Percentiles rank a stretch among this genome's conserved stretches.
Evolutionary conservation across 2,113 vertebrate species (phyloP).

Genomic region (Nothobranchius furzeri): DNA sequence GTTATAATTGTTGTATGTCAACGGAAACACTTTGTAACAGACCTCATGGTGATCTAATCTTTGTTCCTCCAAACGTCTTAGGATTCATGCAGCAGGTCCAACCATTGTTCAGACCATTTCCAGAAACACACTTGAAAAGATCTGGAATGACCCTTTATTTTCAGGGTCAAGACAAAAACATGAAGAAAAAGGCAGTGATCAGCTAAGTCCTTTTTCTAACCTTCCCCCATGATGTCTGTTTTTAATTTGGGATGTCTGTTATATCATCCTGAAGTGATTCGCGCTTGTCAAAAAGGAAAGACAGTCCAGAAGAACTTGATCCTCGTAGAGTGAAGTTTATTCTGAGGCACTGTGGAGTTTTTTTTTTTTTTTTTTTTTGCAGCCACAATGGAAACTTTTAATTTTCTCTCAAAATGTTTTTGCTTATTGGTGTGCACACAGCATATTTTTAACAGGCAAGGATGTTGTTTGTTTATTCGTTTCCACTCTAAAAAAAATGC

Average conservation of each 20-base stretch:
- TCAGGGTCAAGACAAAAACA: not conserved
- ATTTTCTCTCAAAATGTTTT: not conserved
- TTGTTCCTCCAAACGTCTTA: too few relatives aligned
- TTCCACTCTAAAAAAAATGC: not conserved
- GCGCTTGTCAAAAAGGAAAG: constrained; percentile 3
- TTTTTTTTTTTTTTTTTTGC: constrained; percentile 5
- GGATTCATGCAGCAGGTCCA: too few relatives aligned
- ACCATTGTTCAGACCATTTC: too few relatives aligned
- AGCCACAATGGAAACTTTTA: not conserved
- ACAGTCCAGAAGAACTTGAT: constrained; percentile 2
- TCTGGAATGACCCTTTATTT: too few relatives aligned
- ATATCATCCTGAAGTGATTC: not conserved
- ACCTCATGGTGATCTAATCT: too few relatives aligned
- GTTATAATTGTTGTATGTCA: too few relatives aligned
- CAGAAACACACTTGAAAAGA: too few relatives aligned
- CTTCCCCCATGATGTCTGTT: not conserved
- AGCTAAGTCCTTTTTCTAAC: constrained; percentile 1
- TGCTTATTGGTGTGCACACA: not conserved
- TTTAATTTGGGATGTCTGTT: not conserved
- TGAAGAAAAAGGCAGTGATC: not conserved
- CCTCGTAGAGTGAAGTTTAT: not conserved
- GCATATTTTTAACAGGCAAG: not conserved
- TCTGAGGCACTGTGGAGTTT: not conserved
- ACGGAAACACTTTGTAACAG: too few relatives aligned
- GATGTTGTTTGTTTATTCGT: not conserved